Evolutionary conservation across 2,888 invertebrate genomes (phyloP).

Genomic region (Phorcus lineatus): DNA sequence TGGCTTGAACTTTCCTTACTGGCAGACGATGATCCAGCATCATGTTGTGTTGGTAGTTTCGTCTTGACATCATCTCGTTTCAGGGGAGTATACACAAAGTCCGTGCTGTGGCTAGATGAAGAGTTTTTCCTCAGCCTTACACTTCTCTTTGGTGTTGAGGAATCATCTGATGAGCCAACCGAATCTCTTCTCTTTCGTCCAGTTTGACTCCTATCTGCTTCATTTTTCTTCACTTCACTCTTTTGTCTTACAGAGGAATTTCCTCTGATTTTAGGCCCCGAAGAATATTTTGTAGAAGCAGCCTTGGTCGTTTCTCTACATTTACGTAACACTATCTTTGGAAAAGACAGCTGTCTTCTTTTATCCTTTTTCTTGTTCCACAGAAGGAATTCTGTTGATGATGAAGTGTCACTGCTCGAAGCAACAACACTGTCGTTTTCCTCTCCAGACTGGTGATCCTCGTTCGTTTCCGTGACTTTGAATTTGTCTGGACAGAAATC

Average conservation of each 20-base stretch:
- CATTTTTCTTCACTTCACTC: background rate
- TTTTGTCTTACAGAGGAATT: no score
- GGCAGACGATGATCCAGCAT: background rate
- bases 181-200: no score
- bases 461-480: background rate
- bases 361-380: slow-evolving; percentile 20
- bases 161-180: background rate
- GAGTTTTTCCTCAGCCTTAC: background rate
- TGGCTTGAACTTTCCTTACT: background rate
- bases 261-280: no score
- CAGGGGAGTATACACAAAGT: background rate
- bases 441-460: background rate
- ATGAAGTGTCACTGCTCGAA: background rate
- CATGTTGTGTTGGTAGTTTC: background rate
- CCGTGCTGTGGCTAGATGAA: background rate
- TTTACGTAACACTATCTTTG: slow-evolving; percentile 3
- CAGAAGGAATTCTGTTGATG: background rate
- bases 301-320: background rate
- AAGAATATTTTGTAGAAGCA: background rate
- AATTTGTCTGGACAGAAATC: no score
- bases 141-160: slow-evolving; percentile 1
- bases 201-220: background rate
- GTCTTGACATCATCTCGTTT: slow-evolving; percentile 5
- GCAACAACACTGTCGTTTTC: background rate
- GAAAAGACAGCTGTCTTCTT: background rate